Conservation (phyloP, 2,888 invertebrate species). For the Diloba caeruleocephala region DNA sequence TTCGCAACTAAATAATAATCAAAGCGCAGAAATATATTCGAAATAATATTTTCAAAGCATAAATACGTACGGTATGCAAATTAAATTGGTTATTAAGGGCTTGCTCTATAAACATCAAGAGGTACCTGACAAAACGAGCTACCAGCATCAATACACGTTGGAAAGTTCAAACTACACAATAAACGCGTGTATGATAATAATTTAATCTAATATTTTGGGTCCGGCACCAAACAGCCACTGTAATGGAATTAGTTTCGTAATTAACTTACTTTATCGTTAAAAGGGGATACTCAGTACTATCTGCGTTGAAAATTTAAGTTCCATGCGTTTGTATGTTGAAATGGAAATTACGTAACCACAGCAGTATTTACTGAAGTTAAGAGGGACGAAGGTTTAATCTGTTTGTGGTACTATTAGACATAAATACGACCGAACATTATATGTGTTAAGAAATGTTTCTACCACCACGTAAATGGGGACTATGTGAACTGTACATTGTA, state of each 20-base stretch:
- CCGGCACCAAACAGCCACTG: slow-evolving; percentile 58
- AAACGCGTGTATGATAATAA: slow-evolving; percentile 56
- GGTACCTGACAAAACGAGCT: slow-evolving; percentile 27
- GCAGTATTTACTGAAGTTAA: slow-evolving; percentile 58
- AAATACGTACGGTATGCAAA: slow-evolving; percentile 30
- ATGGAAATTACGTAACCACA: slow-evolving; percentile 57
- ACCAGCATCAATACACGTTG: slow-evolving; percentile 45
- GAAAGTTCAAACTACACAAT: slow-evolving; percentile 53
- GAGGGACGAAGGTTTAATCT: slow-evolving; percentile 60
- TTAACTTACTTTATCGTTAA: slow-evolving; percentile 77
- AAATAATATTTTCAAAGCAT: slow-evolving; percentile 4
- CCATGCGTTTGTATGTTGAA: slow-evolving; percentile 60
- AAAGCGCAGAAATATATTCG: not conserved
- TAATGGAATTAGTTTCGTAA: slow-evolving; percentile 80
- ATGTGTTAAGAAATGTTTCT: slow-evolving; percentile 46
- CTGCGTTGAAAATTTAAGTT: slow-evolving; percentile 72
- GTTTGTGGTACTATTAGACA: slow-evolving; percentile 58
- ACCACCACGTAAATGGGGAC: slow-evolving; percentile 34
- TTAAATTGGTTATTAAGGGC: slow-evolving; percentile 35
- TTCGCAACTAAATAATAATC: slow-evolving; percentile 1
- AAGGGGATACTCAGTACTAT: slow-evolving; percentile 71
- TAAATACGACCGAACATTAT: slow-evolving; percentile 56
- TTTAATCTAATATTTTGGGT: slow-evolving; percentile 64
- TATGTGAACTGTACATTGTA: slow-evolving; percentile 32
- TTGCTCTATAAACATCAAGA: slow-evolving; percentile 24